These are phyloP conservation scores for Trachythela sp. DNA, from an alignment of 64 coral and sea anemone genomes.

Conservation along the genomic window DNA sequence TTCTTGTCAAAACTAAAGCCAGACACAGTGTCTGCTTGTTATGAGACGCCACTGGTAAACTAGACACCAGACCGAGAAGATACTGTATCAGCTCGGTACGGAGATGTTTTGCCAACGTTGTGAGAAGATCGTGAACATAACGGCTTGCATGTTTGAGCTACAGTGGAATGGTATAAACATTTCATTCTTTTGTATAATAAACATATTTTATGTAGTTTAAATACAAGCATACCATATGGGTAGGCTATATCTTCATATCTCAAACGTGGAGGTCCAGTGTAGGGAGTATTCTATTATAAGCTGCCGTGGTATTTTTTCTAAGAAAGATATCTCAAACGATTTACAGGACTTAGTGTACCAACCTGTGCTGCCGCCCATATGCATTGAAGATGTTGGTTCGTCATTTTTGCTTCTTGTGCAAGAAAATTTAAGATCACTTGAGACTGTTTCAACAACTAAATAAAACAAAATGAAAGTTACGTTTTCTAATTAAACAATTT, in stretches of 20 bases:
- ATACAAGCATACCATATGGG: too few relatives aligned
- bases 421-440: constrained; percentile 95
- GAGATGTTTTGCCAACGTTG: constrained; percentile 82
- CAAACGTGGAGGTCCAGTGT: too few relatives aligned
- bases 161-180: not conserved
- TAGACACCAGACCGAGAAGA: constrained; percentile 74
- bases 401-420: constrained; percentile 75
- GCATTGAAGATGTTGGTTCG: constrained; percentile 79
- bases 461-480: not conserved
- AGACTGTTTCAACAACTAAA: constrained; percentile 86
- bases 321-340: too few relatives aligned
- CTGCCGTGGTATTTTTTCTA: too few relatives aligned
- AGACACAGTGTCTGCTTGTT: constrained; percentile 84
- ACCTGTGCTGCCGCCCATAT: constrained; percentile 99
- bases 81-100: constrained; percentile 79
- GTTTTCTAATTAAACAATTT: too few relatives aligned
- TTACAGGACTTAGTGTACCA: not conserved
- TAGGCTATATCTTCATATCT: too few relatives aligned
- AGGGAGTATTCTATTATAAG: too few relatives aligned
- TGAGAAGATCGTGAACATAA: constrained; percentile 90
- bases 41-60: constrained; percentile 56
- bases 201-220: too few relatives aligned
- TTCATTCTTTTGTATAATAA: too few relatives aligned
- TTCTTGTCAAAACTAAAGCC: constrained; percentile 78
- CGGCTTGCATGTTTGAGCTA: constrained; percentile 97